Percentiles rank a stretch among this genome's conserved stretches.
Conservation (phyloP, 2,888 invertebrate species). For the Pterostichus niger region DNA sequence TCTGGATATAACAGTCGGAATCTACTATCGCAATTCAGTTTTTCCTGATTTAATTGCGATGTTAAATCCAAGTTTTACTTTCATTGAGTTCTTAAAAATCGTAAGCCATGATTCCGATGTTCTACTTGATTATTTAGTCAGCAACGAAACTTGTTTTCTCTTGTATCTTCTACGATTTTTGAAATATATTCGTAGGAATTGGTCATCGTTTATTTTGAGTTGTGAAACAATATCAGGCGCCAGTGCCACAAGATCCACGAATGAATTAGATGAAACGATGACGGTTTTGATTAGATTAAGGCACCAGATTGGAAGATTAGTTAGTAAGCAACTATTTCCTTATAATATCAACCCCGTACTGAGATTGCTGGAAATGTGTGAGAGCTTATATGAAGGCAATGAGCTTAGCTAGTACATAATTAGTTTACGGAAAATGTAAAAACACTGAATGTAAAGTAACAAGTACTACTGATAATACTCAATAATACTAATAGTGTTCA, state of each 20-base stretch:
- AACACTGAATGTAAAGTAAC: conserved; percentile 4
- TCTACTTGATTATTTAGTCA: conserved; percentile 90
- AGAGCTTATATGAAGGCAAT: conserved; percentile 91
- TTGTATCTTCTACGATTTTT: conserved; percentile 90
- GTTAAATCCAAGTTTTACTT: conserved; percentile 92
- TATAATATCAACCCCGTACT: conserved; percentile 94
- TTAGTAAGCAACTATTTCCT: conserved; percentile 90
- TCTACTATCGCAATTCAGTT: conserved; percentile 89
- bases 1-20: conserved; percentile 91
- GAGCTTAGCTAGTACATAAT: conserved; percentile 84
- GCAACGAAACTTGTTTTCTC: conserved; percentile 94
- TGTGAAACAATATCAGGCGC: conserved; percentile 83
- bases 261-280: conserved; percentile 90
- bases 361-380: conserved; percentile 89
- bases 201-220: conserved; percentile 89
- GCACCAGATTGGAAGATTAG: conserved; percentile 89
- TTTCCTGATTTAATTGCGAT: conserved; percentile 89
- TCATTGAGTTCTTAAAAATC: conserved; percentile 90
- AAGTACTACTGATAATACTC: conserved; percentile 55
- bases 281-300: conserved; percentile 88
- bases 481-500: conserved; percentile 48
- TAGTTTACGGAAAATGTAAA: conserved; percentile 32
- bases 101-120: conserved; percentile 91
- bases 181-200: conserved; percentile 90
- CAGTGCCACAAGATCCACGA: conserved; percentile 74